Percentiles rank a stretch among this genome's conserved stretches.
Evolutionary conservation across 2,888 invertebrate species (phyloP).

Genomic region (Prosopocoilus inquinatus): DNA sequence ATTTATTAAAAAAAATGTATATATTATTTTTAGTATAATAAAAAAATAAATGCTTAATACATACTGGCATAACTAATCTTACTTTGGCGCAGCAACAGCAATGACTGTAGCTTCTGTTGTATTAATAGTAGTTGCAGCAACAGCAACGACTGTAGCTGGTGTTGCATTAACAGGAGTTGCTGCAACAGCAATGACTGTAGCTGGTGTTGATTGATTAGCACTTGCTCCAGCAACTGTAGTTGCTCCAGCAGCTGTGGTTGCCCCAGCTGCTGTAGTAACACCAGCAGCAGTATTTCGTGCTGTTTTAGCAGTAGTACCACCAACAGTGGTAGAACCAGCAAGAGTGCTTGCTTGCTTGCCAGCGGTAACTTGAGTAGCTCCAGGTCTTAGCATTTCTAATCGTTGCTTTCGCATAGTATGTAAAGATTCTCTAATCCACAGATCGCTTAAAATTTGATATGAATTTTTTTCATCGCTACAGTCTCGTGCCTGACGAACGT

Average conservation of each 20-base stretch:
- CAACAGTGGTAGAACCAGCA: no score
- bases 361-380: background rate
- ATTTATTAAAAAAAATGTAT: slow-evolving; percentile 6
- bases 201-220: background rate
- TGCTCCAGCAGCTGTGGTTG: background rate
- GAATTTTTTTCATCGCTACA: slow-evolving; percentile 42
- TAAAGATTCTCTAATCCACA: slow-evolving; percentile 31
- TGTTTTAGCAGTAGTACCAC: background rate
- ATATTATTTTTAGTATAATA: no score
- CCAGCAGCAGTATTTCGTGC: background rate
- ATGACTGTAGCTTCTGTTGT: no score
- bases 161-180: no score
- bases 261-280: background rate
- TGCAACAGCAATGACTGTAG: no score
- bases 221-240: background rate
- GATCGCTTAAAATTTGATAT: slow-evolving; percentile 36
- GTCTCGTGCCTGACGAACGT: slow-evolving; percentile 37
- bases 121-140: no score
- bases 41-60: background rate
- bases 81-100: no score
- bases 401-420: slow-evolving; percentile 30
- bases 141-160: no score
- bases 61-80: no score
- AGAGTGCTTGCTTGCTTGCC: background rate
- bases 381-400: slow-evolving; percentile 11